phyloP scores from a whole-genome alignment of 1,140 invertebrate genomes.

The Lepidurus arcticus region DNA sequence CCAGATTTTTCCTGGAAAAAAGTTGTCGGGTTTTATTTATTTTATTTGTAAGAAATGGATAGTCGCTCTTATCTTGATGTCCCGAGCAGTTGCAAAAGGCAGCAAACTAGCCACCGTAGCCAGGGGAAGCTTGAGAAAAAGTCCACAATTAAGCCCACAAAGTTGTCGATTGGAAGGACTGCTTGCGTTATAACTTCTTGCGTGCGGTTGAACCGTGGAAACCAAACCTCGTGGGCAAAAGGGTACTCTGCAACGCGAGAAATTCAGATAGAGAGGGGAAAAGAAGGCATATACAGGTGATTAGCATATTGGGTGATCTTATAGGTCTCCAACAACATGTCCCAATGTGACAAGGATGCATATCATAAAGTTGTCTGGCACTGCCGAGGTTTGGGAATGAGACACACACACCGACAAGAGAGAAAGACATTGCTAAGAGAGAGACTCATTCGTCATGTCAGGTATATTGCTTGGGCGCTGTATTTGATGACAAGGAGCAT shows the following conservation, averaged over 20 bases:
- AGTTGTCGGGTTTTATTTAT: too few species aligned
- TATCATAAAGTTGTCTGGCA: slow-evolving; percentile 7
- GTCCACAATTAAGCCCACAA: neutral
- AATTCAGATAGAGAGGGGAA: too few species aligned
- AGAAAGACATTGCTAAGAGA: neutral
- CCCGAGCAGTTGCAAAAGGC: neutral
- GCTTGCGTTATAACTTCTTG: neutral
- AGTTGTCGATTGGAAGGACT: neutral
- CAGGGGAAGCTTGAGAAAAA: neutral
- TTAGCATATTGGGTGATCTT: slow-evolving; percentile 15
- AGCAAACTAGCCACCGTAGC: neutral
- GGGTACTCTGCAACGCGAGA: neutral
- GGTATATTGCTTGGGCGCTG: neutral
- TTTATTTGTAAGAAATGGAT: too few species aligned
- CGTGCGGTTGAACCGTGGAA: neutral
- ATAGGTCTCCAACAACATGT: slow-evolving; percentile 3
- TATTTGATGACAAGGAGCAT: slow-evolving; percentile 1
- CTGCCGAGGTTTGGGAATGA: neutral
- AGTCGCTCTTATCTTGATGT: neutral
- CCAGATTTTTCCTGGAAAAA: too few species aligned
- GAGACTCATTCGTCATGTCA: slow-evolving; percentile 14
- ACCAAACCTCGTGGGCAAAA: neutral
- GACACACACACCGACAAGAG: neutral
- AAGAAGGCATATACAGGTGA: neutral
- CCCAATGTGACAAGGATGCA: neutral